A percentile compares a stretch with the other conserved stretches of the same genome.
Conservation (phyloP, 2,113 vertebrate genomes). For the Anser cygnoides region DNA sequence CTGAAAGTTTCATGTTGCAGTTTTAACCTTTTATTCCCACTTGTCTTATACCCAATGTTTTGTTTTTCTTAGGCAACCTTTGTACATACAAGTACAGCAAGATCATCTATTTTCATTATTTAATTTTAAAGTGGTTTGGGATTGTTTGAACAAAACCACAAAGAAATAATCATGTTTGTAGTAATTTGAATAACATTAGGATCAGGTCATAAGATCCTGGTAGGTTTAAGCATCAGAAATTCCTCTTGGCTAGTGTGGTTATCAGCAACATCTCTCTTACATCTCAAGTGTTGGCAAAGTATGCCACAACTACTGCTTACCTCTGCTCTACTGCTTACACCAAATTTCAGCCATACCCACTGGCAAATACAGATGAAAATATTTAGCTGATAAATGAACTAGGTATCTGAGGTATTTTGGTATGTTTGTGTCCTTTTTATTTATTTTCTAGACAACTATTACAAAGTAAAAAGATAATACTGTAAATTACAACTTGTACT, state of each 20-base stretch:
- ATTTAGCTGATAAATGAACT: not conserved
- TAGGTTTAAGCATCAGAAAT: not conserved
- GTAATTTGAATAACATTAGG: not conserved
- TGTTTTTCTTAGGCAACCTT: not conserved
- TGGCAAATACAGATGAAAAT: not conserved
- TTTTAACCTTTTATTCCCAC: not conserved
- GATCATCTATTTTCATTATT: not conserved
- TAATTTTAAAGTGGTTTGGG: not conserved
- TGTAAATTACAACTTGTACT: not conserved
- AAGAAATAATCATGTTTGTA: not conserved
- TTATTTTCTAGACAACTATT: not conserved
- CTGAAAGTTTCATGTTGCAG: not conserved
- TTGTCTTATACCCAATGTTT: not conserved
- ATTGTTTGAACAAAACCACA: not conserved
- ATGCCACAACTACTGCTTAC: not conserved
- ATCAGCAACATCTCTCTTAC: not conserved
- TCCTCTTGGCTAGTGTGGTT: not conserved
- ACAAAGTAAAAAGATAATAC: not conserved
- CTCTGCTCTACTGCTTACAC: not conserved
- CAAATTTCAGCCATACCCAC: fast-evolving
- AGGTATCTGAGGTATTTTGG: not conserved
- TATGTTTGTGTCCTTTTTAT: not conserved
- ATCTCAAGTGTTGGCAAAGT: not conserved
- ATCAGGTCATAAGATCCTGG: not conserved
- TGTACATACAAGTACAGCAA: not conserved